A percentile compares a stretch with the other conserved stretches of the same genome.
Conservation (phyloP, 23 tunicate genomes). For the Styela clava region DNA sequence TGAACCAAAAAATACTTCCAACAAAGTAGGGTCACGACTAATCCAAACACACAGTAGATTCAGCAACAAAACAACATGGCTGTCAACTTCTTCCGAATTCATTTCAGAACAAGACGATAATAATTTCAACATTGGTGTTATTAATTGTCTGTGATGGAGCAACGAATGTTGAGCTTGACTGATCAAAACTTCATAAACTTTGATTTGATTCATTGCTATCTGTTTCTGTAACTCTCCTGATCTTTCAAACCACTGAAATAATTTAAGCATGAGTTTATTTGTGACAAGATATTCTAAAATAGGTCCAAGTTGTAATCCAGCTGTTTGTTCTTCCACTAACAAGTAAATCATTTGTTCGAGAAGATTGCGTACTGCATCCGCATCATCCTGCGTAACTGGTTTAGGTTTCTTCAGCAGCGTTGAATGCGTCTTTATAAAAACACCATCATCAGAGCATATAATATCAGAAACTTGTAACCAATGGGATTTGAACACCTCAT, state of each 20-base stretch:
- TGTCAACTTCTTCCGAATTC: constrained; percentile 73
- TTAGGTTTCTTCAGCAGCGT: constrained; percentile 18
- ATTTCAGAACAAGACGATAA: constrained; percentile 44
- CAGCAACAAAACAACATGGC: constrained; percentile 72
- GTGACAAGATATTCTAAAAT: constrained; percentile 69
- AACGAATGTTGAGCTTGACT: constrained; percentile 91
- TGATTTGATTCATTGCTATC: constrained; percentile 53
- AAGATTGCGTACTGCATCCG: constrained; percentile 54
- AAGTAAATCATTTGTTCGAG: constrained; percentile 79
- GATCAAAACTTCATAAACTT: constrained; percentile 85
- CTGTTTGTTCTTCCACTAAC: constrained; percentile 67
- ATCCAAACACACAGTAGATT: constrained; percentile 96
- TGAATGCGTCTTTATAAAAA: constrained; percentile 9
- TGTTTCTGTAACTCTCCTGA: constrained; percentile 29
- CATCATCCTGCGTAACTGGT: constrained; percentile 65
- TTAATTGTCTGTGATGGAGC: constrained; percentile 91
- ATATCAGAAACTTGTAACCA: constrained; percentile 76
- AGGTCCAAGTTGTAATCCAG: constrained; percentile 59
- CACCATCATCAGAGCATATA: constrained; percentile 35
- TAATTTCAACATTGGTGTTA: constrained; percentile 66
- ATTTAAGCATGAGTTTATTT: constrained; percentile 50
- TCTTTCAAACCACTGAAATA: constrained; percentile 63
- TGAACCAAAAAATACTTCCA: constrained; percentile 74
- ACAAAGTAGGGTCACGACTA: constrained; percentile 81
- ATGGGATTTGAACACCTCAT: constrained; percentile 77